Base-by-base conservation (phyloP, 2,888 invertebrate genomes). In the Plebejus melissa region DNA sequence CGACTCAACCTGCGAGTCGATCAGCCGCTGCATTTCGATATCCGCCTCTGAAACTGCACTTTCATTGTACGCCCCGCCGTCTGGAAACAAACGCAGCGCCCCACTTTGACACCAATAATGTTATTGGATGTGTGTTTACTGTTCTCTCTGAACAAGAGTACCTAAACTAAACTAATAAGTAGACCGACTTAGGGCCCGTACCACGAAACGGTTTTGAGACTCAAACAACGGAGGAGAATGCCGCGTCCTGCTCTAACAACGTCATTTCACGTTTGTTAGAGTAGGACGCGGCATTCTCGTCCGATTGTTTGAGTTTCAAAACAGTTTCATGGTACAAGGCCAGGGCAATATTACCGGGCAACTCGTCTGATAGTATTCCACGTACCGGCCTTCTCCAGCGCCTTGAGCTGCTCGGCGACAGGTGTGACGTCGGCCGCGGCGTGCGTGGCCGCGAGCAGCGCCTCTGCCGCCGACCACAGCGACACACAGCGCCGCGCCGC, bases 401-500 rank as follows among this genome's bases (percentile, higher is more conserved):
- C 97, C 69, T 92, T 94, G 76, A 98, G 94, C 91, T 98, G 97
- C 76, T 94, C 96, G 95, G 85, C 95, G 89, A 87, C 95, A 95
- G 91, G 82, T 95, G 88, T 80, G 78, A 0, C 46, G 46, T 80
- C 89, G 0, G 94, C 93, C 75, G 95, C 93, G 11, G 96, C 95
- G 77, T 96, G 94, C 6, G 98, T 95, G 36, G 97, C 96, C 2
- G 97, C 95, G 83, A 96, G 95, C 58, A 99, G 93, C 2, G 98
- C 96, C 83, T 98, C 98, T 82, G 98, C 98, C 1, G 99, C 98
- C 79, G 98, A 96, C 99, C 99, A 99, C 80, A 99, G 94, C 46
- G 97, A 95, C 88, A 98, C 98, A 0, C 98, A 97, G 79, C 96
- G 95, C 60, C 96, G 95, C 0, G 96, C 96, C 76, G 95, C 95